A percentile compares a stretch with the other conserved stretches of the same genome.
These are phyloP conservation scores for Antheraea assamensis DNA, from an alignment of 2,888 invertebrate species.

Conservation along the genomic window DNA sequence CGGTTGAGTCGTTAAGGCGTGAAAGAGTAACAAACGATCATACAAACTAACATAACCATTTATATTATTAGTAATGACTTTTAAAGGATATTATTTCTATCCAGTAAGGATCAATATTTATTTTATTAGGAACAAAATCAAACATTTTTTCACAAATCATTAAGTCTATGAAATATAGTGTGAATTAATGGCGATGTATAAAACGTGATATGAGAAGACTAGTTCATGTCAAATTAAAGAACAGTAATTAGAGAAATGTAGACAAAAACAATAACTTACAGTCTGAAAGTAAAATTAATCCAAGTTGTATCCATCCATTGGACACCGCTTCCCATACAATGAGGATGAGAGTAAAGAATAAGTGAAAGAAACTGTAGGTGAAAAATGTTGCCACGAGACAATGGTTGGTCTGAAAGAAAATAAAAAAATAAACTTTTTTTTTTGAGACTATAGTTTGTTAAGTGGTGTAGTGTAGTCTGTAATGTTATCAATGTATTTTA, in stretches of 20 bases:
- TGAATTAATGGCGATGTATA: too few relatives aligned
- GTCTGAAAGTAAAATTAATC: constrained; percentile 62
- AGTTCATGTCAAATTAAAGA: background rate
- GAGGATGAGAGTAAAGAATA: constrained; percentile 68
- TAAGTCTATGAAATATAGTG: too few relatives aligned
- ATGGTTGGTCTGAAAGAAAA: constrained; percentile 63
- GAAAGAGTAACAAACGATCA: too few relatives aligned
- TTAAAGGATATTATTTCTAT: too few relatives aligned
- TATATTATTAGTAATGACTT: too few relatives aligned
- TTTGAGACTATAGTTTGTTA: background rate
- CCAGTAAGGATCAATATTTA: too few relatives aligned
- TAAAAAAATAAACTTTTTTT: background rate
- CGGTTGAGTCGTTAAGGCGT: too few relatives aligned
- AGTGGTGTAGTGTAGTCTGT: too few relatives aligned
- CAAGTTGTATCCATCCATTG: constrained; percentile 69
- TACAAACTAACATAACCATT: too few relatives aligned
- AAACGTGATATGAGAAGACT: too few relatives aligned
- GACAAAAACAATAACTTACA: constrained; percentile 45
- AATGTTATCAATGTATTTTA: background rate
- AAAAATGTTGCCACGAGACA: constrained; percentile 72
- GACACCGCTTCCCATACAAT: constrained; percentile 71
- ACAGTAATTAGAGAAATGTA: background rate
- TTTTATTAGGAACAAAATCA: too few relatives aligned
- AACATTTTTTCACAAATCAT: too few relatives aligned
- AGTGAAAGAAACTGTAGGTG: constrained; percentile 72